Conservation (phyloP, 2,888 invertebrate species). For the Melanophora roralis region DNA sequence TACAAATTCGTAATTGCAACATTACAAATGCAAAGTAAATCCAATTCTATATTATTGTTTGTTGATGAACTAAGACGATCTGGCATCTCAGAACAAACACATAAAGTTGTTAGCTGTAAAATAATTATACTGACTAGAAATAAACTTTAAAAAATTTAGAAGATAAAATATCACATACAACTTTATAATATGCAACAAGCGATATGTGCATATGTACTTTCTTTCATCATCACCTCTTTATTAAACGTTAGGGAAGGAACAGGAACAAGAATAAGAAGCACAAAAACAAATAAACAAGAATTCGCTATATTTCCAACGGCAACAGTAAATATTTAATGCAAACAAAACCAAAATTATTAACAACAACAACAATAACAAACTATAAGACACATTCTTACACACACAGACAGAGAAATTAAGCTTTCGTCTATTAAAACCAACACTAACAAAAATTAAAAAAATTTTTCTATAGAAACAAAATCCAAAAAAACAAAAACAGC, state of each 20-base stretch:
- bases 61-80: too few species aligned
- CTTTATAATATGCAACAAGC: too few species aligned
- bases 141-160: background rate
- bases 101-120: too few species aligned
- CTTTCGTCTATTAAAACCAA: conserved; percentile 10
- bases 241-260: background rate
- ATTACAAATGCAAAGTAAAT: too few species aligned
- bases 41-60: too few species aligned
- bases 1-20: too few species aligned
- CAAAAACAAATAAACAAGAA: conserved; percentile 8
- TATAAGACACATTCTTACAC: background rate
- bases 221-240: background rate
- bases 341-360: conserved; percentile 2
- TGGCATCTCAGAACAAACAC: too few species aligned
- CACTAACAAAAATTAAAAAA: background rate
- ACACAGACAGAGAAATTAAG: conserved; percentile 3
- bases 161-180: background rate
- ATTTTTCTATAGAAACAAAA: background rate
- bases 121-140: too few species aligned
- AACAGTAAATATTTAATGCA: background rate
- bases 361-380: background rate
- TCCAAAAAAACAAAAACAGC: conserved; percentile 4
- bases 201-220: too few species aligned
- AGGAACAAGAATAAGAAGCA: background rate
- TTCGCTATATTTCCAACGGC: conserved; percentile 16